Percentiles rank a stretch among this genome's conserved stretches.
Conservation (phyloP, 1,140 invertebrate genomes). For the Propsilocerus akamusi region DNA sequence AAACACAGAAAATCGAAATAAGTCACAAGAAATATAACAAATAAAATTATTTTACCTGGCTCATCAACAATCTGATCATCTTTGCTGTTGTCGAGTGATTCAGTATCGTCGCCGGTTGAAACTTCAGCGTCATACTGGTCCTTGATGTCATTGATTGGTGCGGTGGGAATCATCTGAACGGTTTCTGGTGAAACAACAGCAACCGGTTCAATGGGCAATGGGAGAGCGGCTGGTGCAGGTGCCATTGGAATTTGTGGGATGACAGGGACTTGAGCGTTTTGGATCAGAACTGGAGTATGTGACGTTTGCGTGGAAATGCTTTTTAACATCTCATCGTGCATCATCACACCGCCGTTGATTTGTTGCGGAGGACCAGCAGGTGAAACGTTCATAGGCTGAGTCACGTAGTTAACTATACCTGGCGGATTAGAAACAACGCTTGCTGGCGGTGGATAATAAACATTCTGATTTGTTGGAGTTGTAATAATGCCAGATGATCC, state of each 20-base stretch:
- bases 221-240: constrained; percentile 19
- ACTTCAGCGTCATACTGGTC: neutral
- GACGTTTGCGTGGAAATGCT: neutral
- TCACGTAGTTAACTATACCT: neutral
- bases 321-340: neutral
- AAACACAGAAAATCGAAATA: too few relatives aligned
- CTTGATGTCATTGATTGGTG: constrained; percentile 13
- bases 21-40: too few relatives aligned
- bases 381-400: neutral
- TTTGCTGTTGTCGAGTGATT: neutral
- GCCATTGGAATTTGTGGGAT: constrained; percentile 20
- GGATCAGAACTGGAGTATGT: constrained; percentile 13
- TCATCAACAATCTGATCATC: neutral
- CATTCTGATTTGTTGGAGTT: constrained; percentile 12
- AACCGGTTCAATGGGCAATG: constrained; percentile 25
- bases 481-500: constrained; percentile 3
- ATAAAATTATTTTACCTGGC: too few relatives aligned
- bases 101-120: neutral
- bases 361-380: constrained; percentile 6
- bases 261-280: constrained; percentile 16
- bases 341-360: constrained; percentile 8
- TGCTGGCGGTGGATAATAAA: constrained; percentile 20
- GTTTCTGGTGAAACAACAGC: constrained; percentile 16
- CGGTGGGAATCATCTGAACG: constrained; percentile 10
- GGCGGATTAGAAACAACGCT: constrained; percentile 7